phyloP scores from a whole-genome alignment of 2,113 vertebrate genomes.

The Thunnus thynnus region DNA sequence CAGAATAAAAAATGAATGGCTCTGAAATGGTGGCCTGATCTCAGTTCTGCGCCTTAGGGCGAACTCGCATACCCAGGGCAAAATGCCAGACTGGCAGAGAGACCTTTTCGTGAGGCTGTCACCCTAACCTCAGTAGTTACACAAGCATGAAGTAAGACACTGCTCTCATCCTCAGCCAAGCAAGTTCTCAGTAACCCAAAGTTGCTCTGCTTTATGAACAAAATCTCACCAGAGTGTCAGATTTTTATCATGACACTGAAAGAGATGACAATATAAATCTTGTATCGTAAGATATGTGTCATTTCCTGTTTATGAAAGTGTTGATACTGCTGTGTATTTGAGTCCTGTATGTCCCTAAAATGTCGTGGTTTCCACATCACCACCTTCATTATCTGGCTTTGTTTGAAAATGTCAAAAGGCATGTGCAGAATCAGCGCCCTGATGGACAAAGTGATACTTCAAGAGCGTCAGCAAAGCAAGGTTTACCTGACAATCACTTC shows the following conservation, averaged over 20 bases:
- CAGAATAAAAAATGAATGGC: neutral
- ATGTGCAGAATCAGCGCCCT: neutral
- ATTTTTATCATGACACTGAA: neutral
- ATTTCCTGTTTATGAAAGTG: slow-evolving; percentile 20
- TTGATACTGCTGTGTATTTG: too few species aligned
- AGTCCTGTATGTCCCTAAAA: neutral
- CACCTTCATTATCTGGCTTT: neutral
- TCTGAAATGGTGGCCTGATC: slow-evolving; percentile 17
- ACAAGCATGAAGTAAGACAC: slow-evolving; percentile 22
- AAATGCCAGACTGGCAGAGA: slow-evolving; percentile 16
- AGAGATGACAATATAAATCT: neutral
- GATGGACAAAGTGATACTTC: slow-evolving; percentile 26
- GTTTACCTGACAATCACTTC: slow-evolving; percentile 69
- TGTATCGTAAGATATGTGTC: neutral
- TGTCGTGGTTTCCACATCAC: too few species aligned
- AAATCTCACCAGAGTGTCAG: neutral
- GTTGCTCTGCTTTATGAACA: neutral
- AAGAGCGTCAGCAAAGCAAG: slow-evolving; percentile 21
- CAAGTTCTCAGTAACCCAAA: slow-evolving; percentile 9
- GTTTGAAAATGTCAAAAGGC: slow-evolving; percentile 10
- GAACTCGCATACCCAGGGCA: slow-evolving; percentile 14
- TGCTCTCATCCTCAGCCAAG: neutral
- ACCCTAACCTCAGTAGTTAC: slow-evolving; percentile 34
- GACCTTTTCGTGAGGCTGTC: slow-evolving; percentile 2
- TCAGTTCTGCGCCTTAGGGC: slow-evolving; percentile 19